Base-by-base conservation (phyloP, 1,140 invertebrate genomes). In the Pseudomyrmex pallidus region DNA sequence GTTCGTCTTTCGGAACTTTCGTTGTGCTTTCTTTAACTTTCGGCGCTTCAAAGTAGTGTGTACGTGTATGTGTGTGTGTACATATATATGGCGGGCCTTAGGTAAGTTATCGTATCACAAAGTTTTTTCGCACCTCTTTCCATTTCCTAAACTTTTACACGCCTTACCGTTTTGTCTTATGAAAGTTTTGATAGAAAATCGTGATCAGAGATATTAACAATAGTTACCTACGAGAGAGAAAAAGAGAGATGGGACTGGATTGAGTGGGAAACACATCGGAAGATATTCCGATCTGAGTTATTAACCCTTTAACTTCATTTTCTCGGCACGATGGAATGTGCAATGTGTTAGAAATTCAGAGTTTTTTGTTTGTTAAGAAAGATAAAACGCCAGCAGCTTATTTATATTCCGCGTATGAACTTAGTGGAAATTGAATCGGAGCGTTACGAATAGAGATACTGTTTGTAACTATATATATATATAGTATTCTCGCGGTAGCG, bases 91-190 rank as follows among this genome's bases (percentile, higher is more conserved):
- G 62, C 12, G 35, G 17, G 8, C 20, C 35, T 35, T 9, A 8
- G 82, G 61, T 86, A 82, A 86, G 85, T 77, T 74, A 66, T 57
- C 64, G 77, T 86, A 86, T 82, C 82, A 59, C 62, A 48, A 86
- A 82, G 57, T 83, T 83, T 35, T 35, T 64, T 22, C 5, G 20
- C 35, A 15, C 61, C 13, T 9, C 17, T 20, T 74, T 62, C 3
- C 7, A 50, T 25, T 17, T 20, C 7, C 17, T 59, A 56, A 80
- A 80, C 66, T 80, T 80, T 72, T 72, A 50, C 66, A 56, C 67
- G 54, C 20, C 54, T 48, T 13, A 46, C 54, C 44, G 44, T 72
- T 80, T 7, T 46, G 76, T 80, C 72, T 80, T 72, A 80, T 80
- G 50, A 80, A 80, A 80, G 52, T 80, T 80, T 80, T 80, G 66